A percentile compares a stretch with the other conserved stretches of the same genome.
Evolutionary conservation across 1,140 invertebrate species (phyloP).

Genomic region (Solen grandis): DNA sequence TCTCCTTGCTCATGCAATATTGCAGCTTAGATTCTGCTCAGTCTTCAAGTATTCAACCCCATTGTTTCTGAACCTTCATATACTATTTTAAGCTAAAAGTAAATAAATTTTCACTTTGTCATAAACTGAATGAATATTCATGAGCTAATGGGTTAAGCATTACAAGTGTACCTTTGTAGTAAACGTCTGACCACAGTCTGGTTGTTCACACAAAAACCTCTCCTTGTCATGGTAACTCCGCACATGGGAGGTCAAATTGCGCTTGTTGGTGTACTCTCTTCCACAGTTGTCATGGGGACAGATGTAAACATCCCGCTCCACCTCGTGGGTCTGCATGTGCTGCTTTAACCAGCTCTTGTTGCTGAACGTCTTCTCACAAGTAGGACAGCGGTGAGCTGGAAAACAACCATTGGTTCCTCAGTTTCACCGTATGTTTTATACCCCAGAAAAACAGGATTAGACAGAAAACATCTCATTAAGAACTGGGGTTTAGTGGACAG

Average conservation of each 20-base stretch:
- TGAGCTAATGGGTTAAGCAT: too few species aligned
- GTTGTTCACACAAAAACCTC: constrained; percentile 52
- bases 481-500: neutral
- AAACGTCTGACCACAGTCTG: constrained; percentile 60
- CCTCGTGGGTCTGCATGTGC: constrained; percentile 55
- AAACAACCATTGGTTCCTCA: neutral
- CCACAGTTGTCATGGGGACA: constrained; percentile 61
- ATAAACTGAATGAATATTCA: neutral
- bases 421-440: neutral
- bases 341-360: constrained; percentile 53
- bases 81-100: neutral
- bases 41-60: neutral
- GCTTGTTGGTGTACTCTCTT: constrained; percentile 54
- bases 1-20: too few species aligned
- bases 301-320: constrained; percentile 25
- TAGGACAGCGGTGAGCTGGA: constrained; percentile 52
- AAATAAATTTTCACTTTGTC: neutral
- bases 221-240: constrained; percentile 63
- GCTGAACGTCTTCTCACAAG: constrained; percentile 56
- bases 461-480: neutral
- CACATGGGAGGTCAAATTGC: constrained; percentile 62
- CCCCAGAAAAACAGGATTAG: neutral
- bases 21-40: too few species aligned
- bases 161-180: constrained; percentile 53
- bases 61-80: neutral